Conservation (phyloP, 2,113 vertebrate genomes). For the Leucopsar rothschildi region DNA sequence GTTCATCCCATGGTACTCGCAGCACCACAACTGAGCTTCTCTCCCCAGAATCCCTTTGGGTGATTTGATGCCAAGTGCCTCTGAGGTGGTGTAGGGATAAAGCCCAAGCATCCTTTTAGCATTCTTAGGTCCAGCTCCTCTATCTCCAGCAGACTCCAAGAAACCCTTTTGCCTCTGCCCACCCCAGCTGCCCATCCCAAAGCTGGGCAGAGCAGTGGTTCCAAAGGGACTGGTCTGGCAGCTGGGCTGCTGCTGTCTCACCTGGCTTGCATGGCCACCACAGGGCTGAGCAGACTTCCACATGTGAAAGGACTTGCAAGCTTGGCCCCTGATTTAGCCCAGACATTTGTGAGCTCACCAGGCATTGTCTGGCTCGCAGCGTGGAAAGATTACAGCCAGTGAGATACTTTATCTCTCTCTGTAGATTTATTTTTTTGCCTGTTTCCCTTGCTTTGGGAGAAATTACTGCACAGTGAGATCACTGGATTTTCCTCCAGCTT, state of each 20-base stretch:
- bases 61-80: not conserved
- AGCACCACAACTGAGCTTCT: accelerated
- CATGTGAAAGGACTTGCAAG: not conserved
- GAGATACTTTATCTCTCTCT: constrained; percentile 67
- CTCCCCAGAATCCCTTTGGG: not conserved
- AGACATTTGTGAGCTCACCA: constrained; percentile 52
- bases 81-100: not conserved
- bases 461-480: constrained; percentile 60
- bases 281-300: not conserved
- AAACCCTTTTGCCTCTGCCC: not conserved
- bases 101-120: not conserved
- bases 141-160: not conserved
- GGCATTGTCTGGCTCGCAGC: constrained; percentile 46
- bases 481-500: constrained; percentile 62
- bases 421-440: constrained; percentile 51
- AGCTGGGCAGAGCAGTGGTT: not conserved
- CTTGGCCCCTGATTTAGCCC: not conserved
- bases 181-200: not conserved
- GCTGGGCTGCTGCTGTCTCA: not conserved
- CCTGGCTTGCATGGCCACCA: accelerated
- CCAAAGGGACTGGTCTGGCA: not conserved
- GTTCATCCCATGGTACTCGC: not conserved
- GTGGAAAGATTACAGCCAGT: constrained; percentile 46
- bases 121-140: not conserved
- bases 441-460: constrained; percentile 62